phyloP scores from a whole-genome alignment of 2,113 vertebrate species.

The Neofelis nebulosa region DNA sequence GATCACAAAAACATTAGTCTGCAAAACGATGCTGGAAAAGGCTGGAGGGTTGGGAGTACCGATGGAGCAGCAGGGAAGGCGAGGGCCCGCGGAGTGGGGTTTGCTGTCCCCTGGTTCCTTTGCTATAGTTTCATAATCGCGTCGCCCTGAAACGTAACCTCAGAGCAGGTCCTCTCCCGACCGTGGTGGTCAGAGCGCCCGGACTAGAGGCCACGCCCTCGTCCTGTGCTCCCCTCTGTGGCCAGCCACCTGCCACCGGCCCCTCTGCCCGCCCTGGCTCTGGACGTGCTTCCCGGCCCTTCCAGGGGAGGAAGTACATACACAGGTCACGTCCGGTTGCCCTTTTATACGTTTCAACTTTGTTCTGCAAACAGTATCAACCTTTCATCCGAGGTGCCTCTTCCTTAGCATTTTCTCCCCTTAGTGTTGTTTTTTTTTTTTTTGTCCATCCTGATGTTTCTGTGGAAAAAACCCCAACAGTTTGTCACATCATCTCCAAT shows the following conservation, averaged over 20 bases:
- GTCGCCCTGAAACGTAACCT: background rate
- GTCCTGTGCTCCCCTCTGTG: rapidly evolving
- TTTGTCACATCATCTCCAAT: background rate
- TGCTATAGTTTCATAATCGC: rapidly evolving
- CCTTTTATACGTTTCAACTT: background rate
- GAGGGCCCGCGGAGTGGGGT: background rate
- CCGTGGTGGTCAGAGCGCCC: rapidly evolving
- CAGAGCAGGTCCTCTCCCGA: rapidly evolving
- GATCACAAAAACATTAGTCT: background rate
- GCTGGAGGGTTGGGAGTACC: rapidly evolving
- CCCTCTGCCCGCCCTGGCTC: rapidly evolving
- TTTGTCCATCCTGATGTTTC: background rate
- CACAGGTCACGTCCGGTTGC: rapidly evolving
- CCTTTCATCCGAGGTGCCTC: background rate
- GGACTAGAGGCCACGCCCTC: rapidly evolving
- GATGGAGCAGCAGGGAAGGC: rapidly evolving
- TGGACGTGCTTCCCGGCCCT: rapidly evolving
- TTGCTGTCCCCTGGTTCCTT: background rate
- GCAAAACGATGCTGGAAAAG: background rate
- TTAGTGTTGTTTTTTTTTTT: rapidly evolving
- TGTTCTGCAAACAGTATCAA: background rate
- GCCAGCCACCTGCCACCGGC: rapidly evolving
- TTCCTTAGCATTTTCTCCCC: background rate
- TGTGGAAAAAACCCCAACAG: background rate
- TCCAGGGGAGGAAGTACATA: background rate